Percentiles rank a stretch among this genome's conserved stretches.
Conservation (phyloP, 1,140 invertebrate species). For the Meloidogyne hapla region DNA sequence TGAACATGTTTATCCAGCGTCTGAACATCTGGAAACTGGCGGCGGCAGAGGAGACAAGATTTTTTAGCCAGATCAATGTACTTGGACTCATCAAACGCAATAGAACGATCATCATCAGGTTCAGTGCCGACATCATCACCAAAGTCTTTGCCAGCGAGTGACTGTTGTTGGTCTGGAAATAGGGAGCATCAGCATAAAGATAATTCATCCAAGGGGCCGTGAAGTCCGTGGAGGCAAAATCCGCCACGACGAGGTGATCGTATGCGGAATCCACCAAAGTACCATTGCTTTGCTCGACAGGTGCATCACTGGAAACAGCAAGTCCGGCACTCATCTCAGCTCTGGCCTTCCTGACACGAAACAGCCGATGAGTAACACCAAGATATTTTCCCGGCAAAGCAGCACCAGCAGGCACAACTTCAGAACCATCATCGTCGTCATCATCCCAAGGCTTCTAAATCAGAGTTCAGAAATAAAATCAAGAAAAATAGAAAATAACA, state of each 20-base stretch:
- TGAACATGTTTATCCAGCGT: conserved; percentile 85
- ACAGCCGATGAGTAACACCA: conserved; percentile 28
- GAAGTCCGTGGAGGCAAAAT: conserved; percentile 12
- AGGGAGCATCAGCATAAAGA: conserved; percentile 27
- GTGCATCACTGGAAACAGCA: conserved; percentile 18
- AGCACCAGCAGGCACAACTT: conserved; percentile 65
- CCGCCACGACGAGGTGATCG: not conserved
- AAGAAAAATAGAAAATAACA: not conserved
- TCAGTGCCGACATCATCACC: not conserved
- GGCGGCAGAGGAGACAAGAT: conserved; percentile 90
- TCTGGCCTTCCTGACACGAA: conserved; percentile 20
- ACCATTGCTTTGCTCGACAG: not conserved
- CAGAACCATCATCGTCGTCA: conserved; percentile 64
- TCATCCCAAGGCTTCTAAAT: conserved; percentile 53
- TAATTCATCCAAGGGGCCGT: conserved; percentile 17
- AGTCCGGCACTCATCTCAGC: conserved; percentile 19
- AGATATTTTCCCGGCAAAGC: conserved; percentile 25
- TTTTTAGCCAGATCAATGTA: conserved; percentile 83
- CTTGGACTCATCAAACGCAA: conserved; percentile 67
- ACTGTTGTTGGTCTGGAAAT: conserved; percentile 34
- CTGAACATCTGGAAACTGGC: conserved; percentile 86
- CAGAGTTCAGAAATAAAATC: not conserved
- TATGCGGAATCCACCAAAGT: conserved; percentile 16
- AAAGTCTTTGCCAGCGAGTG: not conserved
- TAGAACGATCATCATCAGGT: not conserved